Evolutionary conservation across 2,113 vertebrate genomes (phyloP).

Genomic region (Chloropsis cyanopogon): DNA sequence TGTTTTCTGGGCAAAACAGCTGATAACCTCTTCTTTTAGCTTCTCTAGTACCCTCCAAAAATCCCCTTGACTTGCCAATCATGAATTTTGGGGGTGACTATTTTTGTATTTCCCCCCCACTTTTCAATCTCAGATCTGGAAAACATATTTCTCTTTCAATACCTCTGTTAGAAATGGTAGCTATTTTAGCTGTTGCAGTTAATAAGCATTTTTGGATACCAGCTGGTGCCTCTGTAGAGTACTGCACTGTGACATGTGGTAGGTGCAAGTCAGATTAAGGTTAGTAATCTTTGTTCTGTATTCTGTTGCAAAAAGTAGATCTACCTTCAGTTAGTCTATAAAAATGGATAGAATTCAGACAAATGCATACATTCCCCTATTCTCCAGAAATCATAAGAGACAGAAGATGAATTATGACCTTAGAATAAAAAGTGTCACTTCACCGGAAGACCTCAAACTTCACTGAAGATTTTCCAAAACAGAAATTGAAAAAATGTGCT

Average conservation of each 20-base stretch:
- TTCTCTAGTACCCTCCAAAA: neutral
- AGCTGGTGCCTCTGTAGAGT: neutral
- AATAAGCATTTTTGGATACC: neutral
- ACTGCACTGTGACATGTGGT: neutral
- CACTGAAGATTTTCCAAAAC: neutral
- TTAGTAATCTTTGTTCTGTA: neutral
- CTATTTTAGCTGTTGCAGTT: neutral
- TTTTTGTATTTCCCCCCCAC: fast-evolving
- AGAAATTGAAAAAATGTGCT: neutral
- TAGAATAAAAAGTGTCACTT: neutral
- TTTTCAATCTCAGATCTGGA: neutral
- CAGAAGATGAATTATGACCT: neutral
- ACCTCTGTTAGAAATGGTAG: neutral
- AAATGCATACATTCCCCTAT: neutral
- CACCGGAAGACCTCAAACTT: neutral
- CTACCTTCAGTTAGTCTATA: neutral
- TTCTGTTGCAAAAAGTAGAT: neutral
- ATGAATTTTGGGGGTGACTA: neutral
- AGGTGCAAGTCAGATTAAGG: neutral
- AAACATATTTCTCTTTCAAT: neutral
- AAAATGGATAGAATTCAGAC: neutral
- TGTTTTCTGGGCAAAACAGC: neutral
- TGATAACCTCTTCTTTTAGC: neutral
- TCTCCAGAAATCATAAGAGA: neutral
- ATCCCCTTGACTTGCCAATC: neutral